Conservation (phyloP, 2,797 vertebrate genomes). For the Coregonus ussuriensis region DNA sequence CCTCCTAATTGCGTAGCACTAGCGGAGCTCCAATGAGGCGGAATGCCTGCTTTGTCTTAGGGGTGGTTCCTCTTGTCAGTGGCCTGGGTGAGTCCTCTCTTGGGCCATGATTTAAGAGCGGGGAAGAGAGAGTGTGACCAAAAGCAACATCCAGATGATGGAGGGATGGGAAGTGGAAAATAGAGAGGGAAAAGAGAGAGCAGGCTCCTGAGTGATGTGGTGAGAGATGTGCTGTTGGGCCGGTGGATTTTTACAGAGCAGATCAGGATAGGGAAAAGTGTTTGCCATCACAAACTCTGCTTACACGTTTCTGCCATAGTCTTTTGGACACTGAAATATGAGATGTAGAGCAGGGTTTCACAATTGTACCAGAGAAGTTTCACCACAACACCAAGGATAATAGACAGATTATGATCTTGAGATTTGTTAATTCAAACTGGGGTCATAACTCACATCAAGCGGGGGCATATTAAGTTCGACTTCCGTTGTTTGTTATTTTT, state of each 20-base stretch:
- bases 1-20: conserved; percentile 46
- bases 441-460: conserved; percentile 38
- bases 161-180: conserved; percentile 18
- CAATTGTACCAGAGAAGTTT: neutral
- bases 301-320: neutral
- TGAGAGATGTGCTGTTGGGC: neutral
- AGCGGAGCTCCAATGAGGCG: conserved; percentile 41
- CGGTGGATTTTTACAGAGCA: neutral
- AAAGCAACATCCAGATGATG: conserved; percentile 37
- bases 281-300: neutral
- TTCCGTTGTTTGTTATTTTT: conserved; percentile 47
- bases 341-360: neutral
- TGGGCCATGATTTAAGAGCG: conserved; percentile 39
- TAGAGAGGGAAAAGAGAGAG: conserved; percentile 10
- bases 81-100: conserved; percentile 27
- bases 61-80: conserved; percentile 50
- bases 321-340: neutral
- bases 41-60: conserved; percentile 50
- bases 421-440: conserved; percentile 22
- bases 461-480: conserved; percentile 39
- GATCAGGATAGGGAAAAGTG: neutral
- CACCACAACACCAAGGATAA: neutral
- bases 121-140: conserved; percentile 24
- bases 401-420: neutral
- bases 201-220: conserved; percentile 1